phyloP scores from a whole-genome alignment of 2,113 vertebrate genomes.

The Solenodon paradoxus region DNA sequence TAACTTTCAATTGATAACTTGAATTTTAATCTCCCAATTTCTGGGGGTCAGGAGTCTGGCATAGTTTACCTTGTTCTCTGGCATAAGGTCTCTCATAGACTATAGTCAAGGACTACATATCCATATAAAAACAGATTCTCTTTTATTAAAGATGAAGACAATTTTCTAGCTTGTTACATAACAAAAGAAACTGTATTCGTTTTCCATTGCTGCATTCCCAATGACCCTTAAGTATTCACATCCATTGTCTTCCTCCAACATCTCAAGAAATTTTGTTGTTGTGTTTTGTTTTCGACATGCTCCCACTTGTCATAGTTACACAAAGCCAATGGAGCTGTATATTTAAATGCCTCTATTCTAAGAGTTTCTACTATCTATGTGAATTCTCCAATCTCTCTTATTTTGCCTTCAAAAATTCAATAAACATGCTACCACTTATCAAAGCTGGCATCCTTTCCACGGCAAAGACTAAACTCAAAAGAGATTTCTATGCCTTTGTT shows the following conservation, averaged over 20 bases:
- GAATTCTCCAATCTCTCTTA: slow-evolving; percentile 8
- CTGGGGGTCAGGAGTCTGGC: too few relatives aligned
- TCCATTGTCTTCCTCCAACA: slow-evolving; percentile 46
- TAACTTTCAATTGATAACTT: too few relatives aligned
- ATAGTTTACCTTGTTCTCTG: too few relatives aligned
- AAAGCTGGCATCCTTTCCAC: slow-evolving; percentile 8
- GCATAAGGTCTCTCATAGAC: too few relatives aligned
- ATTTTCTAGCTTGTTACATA: too few relatives aligned
- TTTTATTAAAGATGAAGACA: too few relatives aligned
- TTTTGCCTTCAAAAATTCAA: slow-evolving; percentile 22
- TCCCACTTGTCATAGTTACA: slow-evolving; percentile 21
- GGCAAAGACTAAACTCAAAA: neutral
- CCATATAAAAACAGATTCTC: too few relatives aligned
- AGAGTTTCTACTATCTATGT: slow-evolving; percentile 23
- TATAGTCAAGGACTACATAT: too few relatives aligned
- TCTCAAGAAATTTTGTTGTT: neutral
- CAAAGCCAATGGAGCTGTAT: neutral
- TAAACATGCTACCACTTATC: neutral
- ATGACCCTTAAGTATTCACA: neutral
- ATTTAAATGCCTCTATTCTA: slow-evolving; percentile 41
- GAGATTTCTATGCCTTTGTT: neutral
- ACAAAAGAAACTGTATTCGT: too few relatives aligned
- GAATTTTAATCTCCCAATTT: too few relatives aligned
- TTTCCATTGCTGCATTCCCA: too few relatives aligned
- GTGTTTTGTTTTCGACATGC: slow-evolving; percentile 40